These are phyloP conservation scores for Ceratitis capitata DNA, from an alignment of 1,140 invertebrate species.

Conservation along the genomic window DNA sequence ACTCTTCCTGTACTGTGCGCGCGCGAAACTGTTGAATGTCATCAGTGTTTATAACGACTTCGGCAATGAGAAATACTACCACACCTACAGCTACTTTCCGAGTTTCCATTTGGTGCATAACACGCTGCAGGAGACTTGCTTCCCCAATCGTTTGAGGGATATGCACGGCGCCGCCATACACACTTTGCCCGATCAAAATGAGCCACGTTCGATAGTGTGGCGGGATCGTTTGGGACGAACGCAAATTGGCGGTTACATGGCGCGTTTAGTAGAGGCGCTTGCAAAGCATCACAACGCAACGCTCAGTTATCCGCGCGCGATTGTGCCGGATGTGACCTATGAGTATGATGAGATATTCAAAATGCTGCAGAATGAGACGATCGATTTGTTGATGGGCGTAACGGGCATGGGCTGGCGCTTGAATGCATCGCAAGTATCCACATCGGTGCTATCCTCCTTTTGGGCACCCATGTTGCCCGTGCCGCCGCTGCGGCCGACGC, in stretches of 20 bases:
- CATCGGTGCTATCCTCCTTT: neutral
- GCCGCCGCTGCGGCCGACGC: neutral
- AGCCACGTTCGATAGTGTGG: constrained; percentile 3
- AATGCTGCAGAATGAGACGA: neutral
- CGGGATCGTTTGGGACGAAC: neutral
- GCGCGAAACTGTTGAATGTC: neutral
- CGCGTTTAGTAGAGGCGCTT: neutral
- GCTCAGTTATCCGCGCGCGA: neutral
- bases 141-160: neutral
- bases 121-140: neutral
- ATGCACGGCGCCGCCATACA: neutral
- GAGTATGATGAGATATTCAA: neutral
- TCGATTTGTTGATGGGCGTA: constrained; percentile 3
- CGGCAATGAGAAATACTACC: neutral
- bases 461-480: constrained; percentile 22
- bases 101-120: neutral
- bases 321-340: neutral
- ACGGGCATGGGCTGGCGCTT: neutral
- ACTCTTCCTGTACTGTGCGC: neutral
- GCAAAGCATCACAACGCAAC: neutral
- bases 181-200: constrained; percentile 30
- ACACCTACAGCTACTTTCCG: constrained; percentile 28
- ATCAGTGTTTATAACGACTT: constrained; percentile 3
- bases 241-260: neutral
- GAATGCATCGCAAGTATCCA: neutral